These are phyloP conservation scores for Pseudomyrmex cubaensis DNA, from an alignment of 1,140 invertebrate species.

Conservation along the genomic window DNA sequence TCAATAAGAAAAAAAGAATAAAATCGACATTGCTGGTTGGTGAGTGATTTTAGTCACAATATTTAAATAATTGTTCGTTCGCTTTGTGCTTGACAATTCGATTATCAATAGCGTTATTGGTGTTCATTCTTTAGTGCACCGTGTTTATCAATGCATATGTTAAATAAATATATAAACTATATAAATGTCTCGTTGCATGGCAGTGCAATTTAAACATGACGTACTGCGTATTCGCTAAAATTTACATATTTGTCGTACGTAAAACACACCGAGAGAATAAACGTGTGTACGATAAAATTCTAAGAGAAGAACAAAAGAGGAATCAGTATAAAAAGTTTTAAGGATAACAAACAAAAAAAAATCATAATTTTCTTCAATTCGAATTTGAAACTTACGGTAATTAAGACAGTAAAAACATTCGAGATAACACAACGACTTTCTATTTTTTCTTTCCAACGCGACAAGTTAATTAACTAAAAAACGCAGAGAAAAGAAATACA, in stretches of 20 bases:
- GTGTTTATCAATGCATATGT: not conserved
- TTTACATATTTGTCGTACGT: conserved; percentile 3
- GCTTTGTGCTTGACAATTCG: not conserved
- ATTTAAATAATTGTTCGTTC: not conserved
- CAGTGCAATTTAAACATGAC: conserved; percentile 37
- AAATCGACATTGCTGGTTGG: not conserved
- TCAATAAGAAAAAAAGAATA: not conserved
- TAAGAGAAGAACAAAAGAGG: too few relatives aligned
- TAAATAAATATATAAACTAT: conserved; percentile 1
- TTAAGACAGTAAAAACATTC: conserved; percentile 12
- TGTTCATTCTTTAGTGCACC: not conserved
- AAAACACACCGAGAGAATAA: too few relatives aligned
- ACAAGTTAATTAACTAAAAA: conserved; percentile 30
- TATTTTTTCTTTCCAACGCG: conserved; percentile 29
- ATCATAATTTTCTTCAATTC: not conserved
- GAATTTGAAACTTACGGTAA: not conserved
- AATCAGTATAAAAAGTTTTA: not conserved
- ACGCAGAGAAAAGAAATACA: not conserved
- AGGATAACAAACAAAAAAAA: not conserved
- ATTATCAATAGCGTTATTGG: too few relatives aligned
- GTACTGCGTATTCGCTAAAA: not conserved
- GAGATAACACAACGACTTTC: not conserved
- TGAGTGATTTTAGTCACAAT: not conserved
- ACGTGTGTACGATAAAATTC: too few relatives aligned
- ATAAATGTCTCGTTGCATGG: conserved; percentile 4